Evolutionary conservation across 2,888 invertebrate genomes (phyloP), one percentile per base, ranked within the genome.

Genomic region (Nysson spinosus): DNA sequence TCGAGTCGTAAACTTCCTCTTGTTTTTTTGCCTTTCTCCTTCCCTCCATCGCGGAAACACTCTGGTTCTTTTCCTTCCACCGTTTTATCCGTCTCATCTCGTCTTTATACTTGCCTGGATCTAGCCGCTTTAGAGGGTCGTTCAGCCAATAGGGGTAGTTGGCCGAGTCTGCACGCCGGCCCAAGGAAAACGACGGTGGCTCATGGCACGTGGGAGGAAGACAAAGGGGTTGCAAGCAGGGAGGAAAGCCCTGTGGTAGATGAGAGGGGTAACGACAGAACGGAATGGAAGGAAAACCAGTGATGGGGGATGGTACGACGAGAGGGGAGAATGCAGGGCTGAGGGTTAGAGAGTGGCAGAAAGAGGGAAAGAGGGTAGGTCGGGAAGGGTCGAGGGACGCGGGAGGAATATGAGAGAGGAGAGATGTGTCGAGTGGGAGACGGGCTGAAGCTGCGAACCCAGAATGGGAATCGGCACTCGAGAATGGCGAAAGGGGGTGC

Each of bases 381-480:
- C 39, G 44, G 50, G 55, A 55, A 39, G 50, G 69, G 32, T 52
- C 60, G 71, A 56, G 51, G 63, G 32, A 51, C 68, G 62, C 52
- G 9, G 35, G 17, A 14, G 34, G 42, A 30, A 32, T 44, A 52
- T 46, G 17, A 20, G 20, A 40, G 30, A 50, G 61, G 60, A 30
- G 37, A 47, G 26, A 51, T 47, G 46, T 37, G 24, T 40, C 43
- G 56, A 24, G 43, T 42, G 40, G 43, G 44, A 34, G 47, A 24
- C 22, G 57, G 47, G 50, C 17, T 14, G 46, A 37, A 58, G 55
- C 57, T 57, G 60, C 55, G 61, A 63, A 57, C 44, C 58, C 50
- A 75, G 77, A 75, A 78, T 79, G 77, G 75, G 73, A 78, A 78
- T 77, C 75, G 79, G 77, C 67, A 71, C 67, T 72, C 65, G 65